Evolutionary conservation across 53 echinoderm and acorn worm species (phyloP).

Genomic region (Paelopatides confundens): DNA sequence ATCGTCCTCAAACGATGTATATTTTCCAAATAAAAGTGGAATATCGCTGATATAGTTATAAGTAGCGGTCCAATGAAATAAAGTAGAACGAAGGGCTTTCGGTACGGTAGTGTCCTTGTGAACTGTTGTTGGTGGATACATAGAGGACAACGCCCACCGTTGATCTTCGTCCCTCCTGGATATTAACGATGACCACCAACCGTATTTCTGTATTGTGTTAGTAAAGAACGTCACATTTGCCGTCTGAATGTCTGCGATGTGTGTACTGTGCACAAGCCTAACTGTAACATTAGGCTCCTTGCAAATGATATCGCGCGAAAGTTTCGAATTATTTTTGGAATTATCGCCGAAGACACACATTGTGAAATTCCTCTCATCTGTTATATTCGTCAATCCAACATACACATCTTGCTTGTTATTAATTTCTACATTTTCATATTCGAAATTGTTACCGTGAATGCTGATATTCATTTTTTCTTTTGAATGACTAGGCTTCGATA

Average conservation of each 20-base stretch:
- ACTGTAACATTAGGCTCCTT: background rate
- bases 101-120: constrained; percentile 15
- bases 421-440: background rate
- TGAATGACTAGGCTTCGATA: background rate
- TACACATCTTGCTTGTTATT: background rate
- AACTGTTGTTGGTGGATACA: background rate
- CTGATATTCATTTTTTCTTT: background rate
- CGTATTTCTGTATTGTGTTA: constrained; percentile 18
- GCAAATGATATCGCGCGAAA: background rate
- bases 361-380: background rate
- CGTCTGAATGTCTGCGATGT: background rate
- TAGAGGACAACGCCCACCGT: constrained; percentile 2
- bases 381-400: background rate
- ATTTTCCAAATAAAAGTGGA: constrained; percentile 9
- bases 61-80: constrained; percentile 19
- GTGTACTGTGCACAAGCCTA: background rate
- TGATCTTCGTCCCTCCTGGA: background rate
- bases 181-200: constrained; percentile 2
- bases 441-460: no score
- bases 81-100: background rate
- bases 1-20: background rate
- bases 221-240: constrained; percentile 24
- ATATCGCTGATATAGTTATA: constrained; percentile 7
- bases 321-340: background rate
- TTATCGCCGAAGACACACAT: constrained; percentile 23